These are phyloP conservation scores for Palythoa grandiflora DNA, from an alignment of 92 coral and sea anemone species.

Conservation along the genomic window DNA sequence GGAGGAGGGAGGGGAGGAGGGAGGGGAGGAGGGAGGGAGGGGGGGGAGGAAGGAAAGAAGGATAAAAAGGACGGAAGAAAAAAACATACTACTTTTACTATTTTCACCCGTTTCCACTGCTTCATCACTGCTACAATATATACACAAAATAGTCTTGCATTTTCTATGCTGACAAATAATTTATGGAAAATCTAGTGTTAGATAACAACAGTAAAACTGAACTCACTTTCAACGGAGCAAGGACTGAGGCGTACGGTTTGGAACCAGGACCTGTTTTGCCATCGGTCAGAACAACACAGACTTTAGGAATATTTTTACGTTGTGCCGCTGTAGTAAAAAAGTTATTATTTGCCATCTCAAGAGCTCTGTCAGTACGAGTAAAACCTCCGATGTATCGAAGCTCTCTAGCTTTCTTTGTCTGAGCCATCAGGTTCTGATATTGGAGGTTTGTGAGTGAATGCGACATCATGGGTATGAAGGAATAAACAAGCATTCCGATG, in stretches of 20 bases:
- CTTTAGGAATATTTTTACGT: background rate
- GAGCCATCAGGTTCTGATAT: background rate
- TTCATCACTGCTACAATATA: no score
- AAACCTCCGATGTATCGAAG: background rate
- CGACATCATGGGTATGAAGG: background rate
- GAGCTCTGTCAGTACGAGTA: background rate
- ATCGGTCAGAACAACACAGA: background rate
- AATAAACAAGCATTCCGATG: constrained; percentile 30
- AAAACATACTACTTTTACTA: no score
- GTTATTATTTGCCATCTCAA: background rate
- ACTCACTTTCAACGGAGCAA: background rate
- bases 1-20: no score
- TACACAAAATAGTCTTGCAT: no score
- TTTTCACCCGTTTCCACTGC: no score
- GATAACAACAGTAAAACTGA: no score
- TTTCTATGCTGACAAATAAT: no score
- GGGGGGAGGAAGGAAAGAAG: no score
- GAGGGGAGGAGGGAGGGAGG: no score
- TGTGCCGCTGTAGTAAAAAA: background rate
- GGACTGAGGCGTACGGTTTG: background rate
- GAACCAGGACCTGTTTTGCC: background rate
- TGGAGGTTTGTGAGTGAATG: background rate
- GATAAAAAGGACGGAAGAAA: no score
- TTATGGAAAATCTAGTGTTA: no score
- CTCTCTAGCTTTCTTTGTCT: background rate